Base-by-base conservation (phyloP, 2,113 vertebrate species). In the Cavia aperea region DNA sequence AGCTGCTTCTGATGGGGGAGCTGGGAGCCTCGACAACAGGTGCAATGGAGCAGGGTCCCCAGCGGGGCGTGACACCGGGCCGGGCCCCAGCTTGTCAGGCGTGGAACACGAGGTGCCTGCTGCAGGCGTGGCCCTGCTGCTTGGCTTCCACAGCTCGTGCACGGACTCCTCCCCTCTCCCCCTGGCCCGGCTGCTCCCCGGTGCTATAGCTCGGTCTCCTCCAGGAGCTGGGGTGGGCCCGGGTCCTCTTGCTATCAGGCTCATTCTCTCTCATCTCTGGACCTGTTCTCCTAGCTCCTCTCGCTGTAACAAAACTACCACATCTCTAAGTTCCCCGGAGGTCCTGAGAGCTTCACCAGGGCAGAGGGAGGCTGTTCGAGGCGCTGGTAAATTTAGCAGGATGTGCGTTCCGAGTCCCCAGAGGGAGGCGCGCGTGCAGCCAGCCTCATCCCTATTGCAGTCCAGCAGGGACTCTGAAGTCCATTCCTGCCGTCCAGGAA, bases 171-270 rank as follows among this genome's bases (percentile, higher is more conserved):
- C 3, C 36, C 13, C 31, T 29, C 51, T 66, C 16, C 5, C 23
- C 8, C 4, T 68, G 39, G 9, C 49, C 51, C 29, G 4, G 43
- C 84, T 62, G 73, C 14, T 14, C 24, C 31, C 36, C 33, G 0
- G 21, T 49, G 36, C 72, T 66, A 18, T 75, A 60, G 51, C 70
- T 63, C 58, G 24, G 43, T 23, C 39, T 51, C 58, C 65, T 29
- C 19, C 21, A 2, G 56, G 24, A n/a, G 39, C 19, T 33, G 3
- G 23, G 1, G 33, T 39, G 14, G 12, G 63, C 51, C 33, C 0
- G 3, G 8, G 16, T 11, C 81, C 46, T 39, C 46, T 33, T 36
- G 51, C 63, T 46, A 8, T 3, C 3, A 8, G 12, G 7, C 33
- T 33, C 62, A 7, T 24, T 68, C 31, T 43, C 56, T 24, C 15